These are phyloP conservation scores for Nerophis ophidion DNA, from an alignment of 2,113 vertebrate genomes.

Conservation along the genomic window DNA sequence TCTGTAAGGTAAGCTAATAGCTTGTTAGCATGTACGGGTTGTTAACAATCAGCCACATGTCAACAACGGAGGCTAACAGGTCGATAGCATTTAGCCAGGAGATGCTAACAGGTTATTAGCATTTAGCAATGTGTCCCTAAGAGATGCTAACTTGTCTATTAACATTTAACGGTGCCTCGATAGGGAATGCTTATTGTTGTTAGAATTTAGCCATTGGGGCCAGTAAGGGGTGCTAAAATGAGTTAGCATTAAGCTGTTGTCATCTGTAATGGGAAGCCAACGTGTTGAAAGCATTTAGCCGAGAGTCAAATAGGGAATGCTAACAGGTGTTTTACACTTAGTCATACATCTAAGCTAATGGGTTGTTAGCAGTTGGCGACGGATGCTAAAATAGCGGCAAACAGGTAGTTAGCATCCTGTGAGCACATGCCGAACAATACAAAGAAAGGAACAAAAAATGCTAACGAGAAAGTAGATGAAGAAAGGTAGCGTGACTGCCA, in stretches of 20 bases:
- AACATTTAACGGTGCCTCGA: not conserved
- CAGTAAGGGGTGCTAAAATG: not conserved
- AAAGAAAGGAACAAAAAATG: not conserved
- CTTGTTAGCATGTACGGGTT: too few relatives aligned
- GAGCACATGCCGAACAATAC: too few relatives aligned
- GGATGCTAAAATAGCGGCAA: not conserved
- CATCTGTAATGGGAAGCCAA: not conserved
- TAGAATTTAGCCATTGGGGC: not conserved
- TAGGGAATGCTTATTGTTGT: not conserved
- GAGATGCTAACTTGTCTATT: not conserved
- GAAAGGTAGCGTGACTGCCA: conserved; percentile 9
- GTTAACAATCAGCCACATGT: not conserved
- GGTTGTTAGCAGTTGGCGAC: not conserved
- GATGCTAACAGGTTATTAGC: not conserved
- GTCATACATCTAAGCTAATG: not conserved
- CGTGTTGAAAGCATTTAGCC: not conserved
- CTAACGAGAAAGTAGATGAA: not conserved
- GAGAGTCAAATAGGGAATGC: not conserved
- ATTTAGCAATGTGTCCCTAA: not conserved
- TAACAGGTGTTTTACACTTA: not conserved
- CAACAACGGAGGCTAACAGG: not conserved
- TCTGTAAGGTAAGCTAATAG: too few relatives aligned
- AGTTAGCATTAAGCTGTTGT: not conserved
- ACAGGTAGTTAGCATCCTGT: not conserved
- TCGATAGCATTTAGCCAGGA: not conserved